phyloP scores from a whole-genome alignment of 2,797 vertebrate genomes.

The Parauchenoglanis punctatus region DNA sequence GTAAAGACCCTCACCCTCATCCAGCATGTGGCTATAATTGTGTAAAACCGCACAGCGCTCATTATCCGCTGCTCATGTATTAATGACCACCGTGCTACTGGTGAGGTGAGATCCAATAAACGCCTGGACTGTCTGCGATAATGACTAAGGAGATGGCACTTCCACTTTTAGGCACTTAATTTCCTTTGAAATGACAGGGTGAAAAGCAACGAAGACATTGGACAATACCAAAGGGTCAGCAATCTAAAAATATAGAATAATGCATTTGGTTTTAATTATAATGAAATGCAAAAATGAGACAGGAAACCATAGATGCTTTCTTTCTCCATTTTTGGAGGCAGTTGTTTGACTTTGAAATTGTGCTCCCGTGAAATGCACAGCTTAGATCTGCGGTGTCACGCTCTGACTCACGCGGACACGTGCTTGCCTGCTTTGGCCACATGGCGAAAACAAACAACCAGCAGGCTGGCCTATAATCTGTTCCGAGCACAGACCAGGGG shows the following conservation, averaged over 20 bases:
- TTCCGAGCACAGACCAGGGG: conserved; percentile 7
- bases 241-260: conserved; percentile 28
- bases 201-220: conserved; percentile 34
- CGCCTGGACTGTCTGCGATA: conserved; percentile 61
- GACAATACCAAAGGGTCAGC: conserved; percentile 18
- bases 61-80: conserved; percentile 60
- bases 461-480: conserved; percentile 53
- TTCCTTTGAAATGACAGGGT: conserved; percentile 56
- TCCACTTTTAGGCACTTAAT: conserved; percentile 63
- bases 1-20: conserved; percentile 48
- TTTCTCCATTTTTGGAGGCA: conserved; percentile 7
- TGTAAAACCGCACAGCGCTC: conserved; percentile 58
- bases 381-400: conserved; percentile 69
- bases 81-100: conserved; percentile 58
- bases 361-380: conserved; percentile 52
- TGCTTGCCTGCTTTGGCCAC: conserved; percentile 66
- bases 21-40: conserved; percentile 51
- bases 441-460: conserved; percentile 69
- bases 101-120: conserved; percentile 65
- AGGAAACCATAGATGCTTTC: conserved; percentile 5
- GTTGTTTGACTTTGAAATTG: conserved; percentile 24
- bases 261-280: conserved; percentile 66
- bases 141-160: conserved; percentile 61
- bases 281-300: neutral
- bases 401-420: conserved; percentile 69